phyloP scores from a whole-genome alignment of 2,113 vertebrate genomes.

The Nerophis lumbriciformis region DNA sequence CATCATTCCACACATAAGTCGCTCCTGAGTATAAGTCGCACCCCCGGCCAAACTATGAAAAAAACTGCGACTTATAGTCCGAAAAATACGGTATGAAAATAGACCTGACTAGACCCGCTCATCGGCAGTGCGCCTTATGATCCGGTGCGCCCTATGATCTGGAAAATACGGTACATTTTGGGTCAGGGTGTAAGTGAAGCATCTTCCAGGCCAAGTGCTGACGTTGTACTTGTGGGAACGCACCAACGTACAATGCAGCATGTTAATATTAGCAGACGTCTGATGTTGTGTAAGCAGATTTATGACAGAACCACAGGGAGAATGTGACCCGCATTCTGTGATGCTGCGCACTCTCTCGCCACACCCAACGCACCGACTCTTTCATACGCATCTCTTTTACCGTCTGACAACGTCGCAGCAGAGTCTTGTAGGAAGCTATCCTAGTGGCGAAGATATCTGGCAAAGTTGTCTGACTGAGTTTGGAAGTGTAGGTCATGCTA shows the following conservation, averaged over 20 bases:
- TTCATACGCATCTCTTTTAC: background rate
- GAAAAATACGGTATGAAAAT: no score
- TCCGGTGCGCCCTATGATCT: no score
- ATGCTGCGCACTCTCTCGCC: background rate
- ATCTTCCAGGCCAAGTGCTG: background rate
- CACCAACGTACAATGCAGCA: background rate
- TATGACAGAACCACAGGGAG: slow-evolving; percentile 8
- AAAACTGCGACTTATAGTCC: no score
- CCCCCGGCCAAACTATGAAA: no score
- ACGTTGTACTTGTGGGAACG: background rate
- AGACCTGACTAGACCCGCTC: no score
- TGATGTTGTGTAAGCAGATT: slow-evolving; percentile 41
- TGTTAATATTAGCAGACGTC: slow-evolving; percentile 19
- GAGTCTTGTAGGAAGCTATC: no score
- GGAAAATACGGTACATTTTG: no score
- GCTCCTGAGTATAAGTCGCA: no score
- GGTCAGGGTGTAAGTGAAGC: background rate
- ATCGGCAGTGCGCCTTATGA: no score
- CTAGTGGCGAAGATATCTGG: no score
- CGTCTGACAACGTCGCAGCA: background rate
- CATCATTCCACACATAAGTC: no score
- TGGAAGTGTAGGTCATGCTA: background rate
- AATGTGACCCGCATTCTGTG: slow-evolving; percentile 29
- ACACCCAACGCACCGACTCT: background rate
- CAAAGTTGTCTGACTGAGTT: background rate